Conservation (phyloP, 2,888 invertebrate species). For the Leptogaster cylindrica region DNA sequence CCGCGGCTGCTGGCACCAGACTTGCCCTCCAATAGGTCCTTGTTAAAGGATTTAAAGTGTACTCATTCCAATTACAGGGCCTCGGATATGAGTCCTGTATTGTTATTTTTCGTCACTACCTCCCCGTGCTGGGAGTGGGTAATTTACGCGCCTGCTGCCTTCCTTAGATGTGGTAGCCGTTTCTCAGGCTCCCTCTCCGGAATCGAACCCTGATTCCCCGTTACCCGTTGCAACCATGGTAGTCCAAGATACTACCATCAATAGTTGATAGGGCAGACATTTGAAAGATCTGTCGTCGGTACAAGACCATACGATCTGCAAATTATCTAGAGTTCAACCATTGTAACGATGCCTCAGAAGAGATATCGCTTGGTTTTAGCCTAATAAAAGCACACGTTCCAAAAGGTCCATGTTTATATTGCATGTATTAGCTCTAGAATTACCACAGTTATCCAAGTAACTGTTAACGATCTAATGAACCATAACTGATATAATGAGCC, state of each 20-base stretch:
- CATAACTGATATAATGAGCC: too few species aligned
- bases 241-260: conserved; percentile 71
- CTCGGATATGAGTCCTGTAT: conserved; percentile 54
- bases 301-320: too few species aligned
- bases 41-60: background rate
- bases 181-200: conserved; percentile 75
- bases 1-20: too few species aligned
- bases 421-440: too few species aligned
- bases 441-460: too few species aligned
- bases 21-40: conserved; percentile 67
- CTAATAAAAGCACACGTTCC: too few species aligned
- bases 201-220: conserved; percentile 73
- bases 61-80: conserved; percentile 49
- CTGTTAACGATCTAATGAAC: too few species aligned
- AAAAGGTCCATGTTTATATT: too few species aligned
- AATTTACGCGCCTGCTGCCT: conserved; percentile 69
- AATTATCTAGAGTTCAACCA: too few species aligned
- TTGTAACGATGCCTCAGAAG: too few species aligned
- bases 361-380: too few species aligned
- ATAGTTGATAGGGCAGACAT: conserved; percentile 73
- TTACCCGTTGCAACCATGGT: conserved; percentile 74
- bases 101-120: conserved; percentile 74
- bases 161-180: conserved; percentile 68
- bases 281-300: conserved; percentile 70
- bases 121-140: conserved; percentile 19